phyloP scores from a whole-genome alignment of 2,888 invertebrate species.

The Ormyrus nitidulus region DNA sequence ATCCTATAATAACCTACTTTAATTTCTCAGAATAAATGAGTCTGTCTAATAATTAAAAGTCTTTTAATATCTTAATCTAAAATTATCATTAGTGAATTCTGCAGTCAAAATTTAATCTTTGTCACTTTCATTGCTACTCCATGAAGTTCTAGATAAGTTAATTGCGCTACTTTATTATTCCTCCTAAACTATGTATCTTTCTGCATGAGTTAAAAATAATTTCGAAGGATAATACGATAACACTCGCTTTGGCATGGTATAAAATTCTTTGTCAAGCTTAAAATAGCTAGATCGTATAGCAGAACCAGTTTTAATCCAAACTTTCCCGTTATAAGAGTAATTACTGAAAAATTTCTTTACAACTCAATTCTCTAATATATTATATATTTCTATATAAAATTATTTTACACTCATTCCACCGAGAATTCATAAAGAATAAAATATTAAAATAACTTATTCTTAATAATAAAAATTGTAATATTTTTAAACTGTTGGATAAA shows the following conservation, averaged over 20 bases:
- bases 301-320: not conserved
- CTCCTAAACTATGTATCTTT: not conserved
- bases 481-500: too few relatives aligned
- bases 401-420: too few relatives aligned
- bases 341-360: not conserved
- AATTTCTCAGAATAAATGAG: too few relatives aligned
- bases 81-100: not conserved
- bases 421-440: too few relatives aligned
- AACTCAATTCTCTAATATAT: too few relatives aligned
- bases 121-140: not conserved
- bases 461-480: too few relatives aligned
- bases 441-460: too few relatives aligned
- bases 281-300: not conserved
- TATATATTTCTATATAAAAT: too few relatives aligned
- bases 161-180: slow-evolving; percentile 21
- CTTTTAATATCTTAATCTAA: not conserved
- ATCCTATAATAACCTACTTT: too few relatives aligned
- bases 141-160: slow-evolving; percentile 4
- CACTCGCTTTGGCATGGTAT: not conserved
- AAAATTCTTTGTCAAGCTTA: not conserved
- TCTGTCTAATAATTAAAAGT: too few relatives aligned
- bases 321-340: not conserved
- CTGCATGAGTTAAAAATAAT: not conserved
- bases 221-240: slow-evolving; percentile 3
- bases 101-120: not conserved